Percentiles rank a stretch among this genome's conserved stretches.
These are phyloP conservation scores for Pogonognathellus flavescens DNA, from an alignment of 1,140 invertebrate genomes.

Conservation along the genomic window DNA sequence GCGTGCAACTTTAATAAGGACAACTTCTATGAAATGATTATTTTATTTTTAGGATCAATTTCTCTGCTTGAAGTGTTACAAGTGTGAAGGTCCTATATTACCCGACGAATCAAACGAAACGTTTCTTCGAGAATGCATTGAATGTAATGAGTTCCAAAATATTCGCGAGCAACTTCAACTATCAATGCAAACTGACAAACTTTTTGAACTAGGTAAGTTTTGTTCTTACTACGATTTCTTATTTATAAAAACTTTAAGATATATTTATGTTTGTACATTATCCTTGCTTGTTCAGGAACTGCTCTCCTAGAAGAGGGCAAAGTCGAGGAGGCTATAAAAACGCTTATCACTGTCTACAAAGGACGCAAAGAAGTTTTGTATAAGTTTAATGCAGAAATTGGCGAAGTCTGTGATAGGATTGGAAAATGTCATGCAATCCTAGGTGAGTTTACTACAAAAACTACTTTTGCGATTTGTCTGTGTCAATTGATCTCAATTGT, in stretches of 20 bases:
- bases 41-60: slow-evolving; percentile 70
- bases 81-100: slow-evolving; percentile 66
- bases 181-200: slow-evolving; percentile 67
- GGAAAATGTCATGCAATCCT: slow-evolving; percentile 71
- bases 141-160: slow-evolving; percentile 68
- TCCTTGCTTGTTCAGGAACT: slow-evolving; percentile 60
- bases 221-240: background rate
- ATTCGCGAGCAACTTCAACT: slow-evolving; percentile 66
- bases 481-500: background rate
- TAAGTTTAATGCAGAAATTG: slow-evolving; percentile 72
- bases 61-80: slow-evolving; percentile 68
- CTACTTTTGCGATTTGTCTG: background rate
- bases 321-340: slow-evolving; percentile 70
- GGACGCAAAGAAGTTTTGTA: slow-evolving; percentile 71
- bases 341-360: slow-evolving; percentile 71
- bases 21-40: slow-evolving; percentile 30
- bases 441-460: slow-evolving; percentile 12
- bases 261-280: background rate
- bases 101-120: slow-evolving; percentile 52
- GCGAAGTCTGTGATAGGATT: slow-evolving; percentile 72
- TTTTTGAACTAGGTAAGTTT: slow-evolving; percentile 68
- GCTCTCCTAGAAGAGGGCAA: slow-evolving; percentile 66
- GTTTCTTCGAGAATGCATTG: slow-evolving; percentile 65
- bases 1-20: background rate
- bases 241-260: background rate